Percentiles rank a stretch among this genome's conserved stretches.
These are phyloP conservation scores for Porites lobata DNA, from an alignment of 92 coral and sea anemone species.

Conservation along the genomic window DNA sequence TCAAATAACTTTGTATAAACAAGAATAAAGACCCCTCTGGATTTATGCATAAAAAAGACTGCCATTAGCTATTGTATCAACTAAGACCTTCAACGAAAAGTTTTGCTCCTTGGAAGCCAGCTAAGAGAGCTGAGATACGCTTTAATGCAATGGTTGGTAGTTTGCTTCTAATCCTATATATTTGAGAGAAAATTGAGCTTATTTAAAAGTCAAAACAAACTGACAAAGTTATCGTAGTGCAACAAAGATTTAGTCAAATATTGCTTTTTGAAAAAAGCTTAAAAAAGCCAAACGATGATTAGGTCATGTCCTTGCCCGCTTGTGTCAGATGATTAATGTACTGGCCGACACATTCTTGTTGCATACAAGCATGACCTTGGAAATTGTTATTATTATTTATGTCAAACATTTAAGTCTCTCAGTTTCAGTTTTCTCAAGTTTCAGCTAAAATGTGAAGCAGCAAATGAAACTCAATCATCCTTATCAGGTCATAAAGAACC, in stretches of 20 bases:
- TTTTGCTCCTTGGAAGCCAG: neutral
- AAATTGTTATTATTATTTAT: neutral
- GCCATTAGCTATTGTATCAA: neutral
- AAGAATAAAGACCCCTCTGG: constrained; percentile 18
- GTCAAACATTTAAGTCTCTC: neutral
- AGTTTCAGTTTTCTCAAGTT: too few species aligned
- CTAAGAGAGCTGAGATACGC: neutral
- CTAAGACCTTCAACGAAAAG: neutral
- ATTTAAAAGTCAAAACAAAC: neutral
- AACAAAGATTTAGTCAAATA: neutral
- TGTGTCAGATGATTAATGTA: neutral
- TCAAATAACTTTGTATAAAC: constrained; percentile 29
- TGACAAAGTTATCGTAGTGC: neutral
- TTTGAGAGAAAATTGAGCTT: neutral
- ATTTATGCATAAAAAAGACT: neutral
- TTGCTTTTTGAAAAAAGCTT: neutral
- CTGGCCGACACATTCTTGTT: neutral
- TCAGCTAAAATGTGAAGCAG: too few species aligned
- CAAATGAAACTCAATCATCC: too few species aligned
- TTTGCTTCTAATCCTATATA: neutral
- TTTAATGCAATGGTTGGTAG: neutral
- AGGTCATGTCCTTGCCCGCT: too few species aligned
- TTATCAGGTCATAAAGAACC: too few species aligned
- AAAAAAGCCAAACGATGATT: too few species aligned
- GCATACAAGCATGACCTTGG: neutral